Conservation (phyloP, 2,113 vertebrate species). For the Cyanoliseus patagonus region DNA sequence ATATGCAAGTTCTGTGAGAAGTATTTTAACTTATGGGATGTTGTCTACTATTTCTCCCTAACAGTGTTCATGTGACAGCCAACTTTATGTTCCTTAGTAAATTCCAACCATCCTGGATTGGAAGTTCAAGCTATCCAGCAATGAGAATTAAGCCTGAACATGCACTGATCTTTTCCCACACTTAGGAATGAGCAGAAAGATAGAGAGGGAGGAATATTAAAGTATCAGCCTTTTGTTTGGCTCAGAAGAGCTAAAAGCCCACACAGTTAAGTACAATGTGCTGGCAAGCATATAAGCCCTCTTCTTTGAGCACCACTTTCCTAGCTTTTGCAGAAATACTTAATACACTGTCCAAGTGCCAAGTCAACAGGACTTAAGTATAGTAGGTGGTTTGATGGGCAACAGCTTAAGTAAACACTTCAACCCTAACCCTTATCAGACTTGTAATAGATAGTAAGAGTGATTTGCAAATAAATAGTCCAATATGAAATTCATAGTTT, state of each 20-base stretch:
- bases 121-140: background rate
- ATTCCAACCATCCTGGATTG: accelerated
- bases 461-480: background rate
- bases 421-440: background rate
- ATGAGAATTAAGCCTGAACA: background rate
- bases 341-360: background rate
- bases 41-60: background rate
- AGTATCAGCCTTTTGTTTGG: background rate
- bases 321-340: background rate
- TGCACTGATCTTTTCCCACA: accelerated
- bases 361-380: background rate
- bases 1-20: accelerated
- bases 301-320: background rate
- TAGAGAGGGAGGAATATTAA: accelerated
- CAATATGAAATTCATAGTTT: background rate
- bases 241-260: background rate
- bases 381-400: background rate
- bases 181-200: background rate
- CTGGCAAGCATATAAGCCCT: background rate
- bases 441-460: background rate
- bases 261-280: background rate
- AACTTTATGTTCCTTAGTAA: background rate
- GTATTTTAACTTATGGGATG: background rate
- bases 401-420: background rate
- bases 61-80: no score